Evolutionary conservation across 2,797 vertebrate genomes (phyloP), one percentile per base, ranked within the genome.

Genomic region (Tangara arthus): DNA sequence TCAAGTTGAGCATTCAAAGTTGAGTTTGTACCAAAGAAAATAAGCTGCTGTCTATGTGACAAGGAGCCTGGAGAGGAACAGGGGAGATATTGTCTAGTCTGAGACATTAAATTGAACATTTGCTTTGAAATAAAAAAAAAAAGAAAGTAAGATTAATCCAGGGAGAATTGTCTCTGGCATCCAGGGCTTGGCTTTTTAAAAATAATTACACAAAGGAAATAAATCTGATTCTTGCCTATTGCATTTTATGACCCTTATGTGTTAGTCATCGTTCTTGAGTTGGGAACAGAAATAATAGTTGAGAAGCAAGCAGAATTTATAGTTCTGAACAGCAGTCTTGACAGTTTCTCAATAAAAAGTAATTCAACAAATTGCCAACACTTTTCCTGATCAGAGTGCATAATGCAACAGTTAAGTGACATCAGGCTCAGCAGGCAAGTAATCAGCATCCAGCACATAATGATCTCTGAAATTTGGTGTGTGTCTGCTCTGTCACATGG

Each of bases 281-380:
- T 75, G 52, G 34, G 71, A 85, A 59, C 0, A 4, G 87, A 84
- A 87, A 79, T 84, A 90, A 73, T 44, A 84, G 37, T 27, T 59
- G 47, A 82, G 81, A 89, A 89, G 68, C 55, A 92, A 93, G 91
- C 47, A 77, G 64, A 93, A 89, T 92, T 95, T 82, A 77, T 70
- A 70, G 71, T 52, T 91, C 46, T 66, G 71, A 91, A 59, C 56
- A 82, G 68, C 47, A 85, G 47, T 79, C 91, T 73, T 93, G 75
- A 91, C 75, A 84, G 47, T 87, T 95, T 79, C 86, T 95, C 87
- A 77, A 70, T 94, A 92, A 87, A 92, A 94, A 89, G 52, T 90
- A 76, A 84, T 93, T 91, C 84, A 85, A 46, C 63, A 85, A 92
- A 95, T 93, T 94, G 89, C 68, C 63, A 70, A 49, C 11, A 3